Conservation (phyloP, 2,113 vertebrate genomes). For the Petroica traversi region DNA sequence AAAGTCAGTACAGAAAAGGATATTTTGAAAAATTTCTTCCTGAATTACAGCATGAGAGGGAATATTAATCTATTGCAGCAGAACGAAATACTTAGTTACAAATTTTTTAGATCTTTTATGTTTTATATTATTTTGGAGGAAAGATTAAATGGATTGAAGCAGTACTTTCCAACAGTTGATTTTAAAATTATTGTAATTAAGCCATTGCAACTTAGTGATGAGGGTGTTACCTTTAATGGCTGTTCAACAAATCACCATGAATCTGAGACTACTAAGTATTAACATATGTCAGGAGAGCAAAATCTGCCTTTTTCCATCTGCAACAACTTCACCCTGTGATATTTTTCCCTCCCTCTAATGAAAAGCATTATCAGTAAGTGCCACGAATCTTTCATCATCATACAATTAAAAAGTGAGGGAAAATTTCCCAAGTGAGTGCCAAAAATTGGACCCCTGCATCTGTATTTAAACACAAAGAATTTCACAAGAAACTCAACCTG, state of each 20-base stretch:
- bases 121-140: background rate
- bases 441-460: background rate
- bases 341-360: background rate
- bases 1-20: background rate
- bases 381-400: background rate
- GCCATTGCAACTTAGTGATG: background rate
- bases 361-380: background rate
- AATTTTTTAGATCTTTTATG: background rate
- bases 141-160: background rate
- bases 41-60: background rate
- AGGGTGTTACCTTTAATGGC: background rate
- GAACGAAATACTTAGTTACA: background rate
- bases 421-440: background rate
- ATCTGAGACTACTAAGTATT: background rate
- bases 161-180: background rate
- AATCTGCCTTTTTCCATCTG: background rate
- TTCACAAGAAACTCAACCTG: background rate
- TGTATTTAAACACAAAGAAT: background rate
- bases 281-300: background rate
- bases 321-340: background rate
- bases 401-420: background rate
- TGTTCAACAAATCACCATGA: fast-evolving
- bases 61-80: background rate
- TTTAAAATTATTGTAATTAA: background rate
- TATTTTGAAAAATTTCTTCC: background rate